phyloP scores from a whole-genome alignment of 1,140 invertebrate species.

The Akabosia matsudoensis region DNA sequence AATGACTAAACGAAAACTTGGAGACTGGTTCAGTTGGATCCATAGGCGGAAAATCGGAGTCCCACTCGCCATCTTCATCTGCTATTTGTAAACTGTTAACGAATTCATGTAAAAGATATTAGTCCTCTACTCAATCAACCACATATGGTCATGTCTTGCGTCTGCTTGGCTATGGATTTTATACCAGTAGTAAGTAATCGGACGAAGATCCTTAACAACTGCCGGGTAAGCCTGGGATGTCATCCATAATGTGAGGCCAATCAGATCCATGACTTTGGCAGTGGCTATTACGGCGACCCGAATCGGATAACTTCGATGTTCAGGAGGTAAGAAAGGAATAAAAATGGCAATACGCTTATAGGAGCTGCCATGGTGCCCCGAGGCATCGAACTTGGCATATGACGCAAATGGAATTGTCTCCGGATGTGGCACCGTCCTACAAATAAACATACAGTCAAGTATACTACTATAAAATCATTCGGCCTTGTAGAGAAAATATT shows the following conservation, averaged over 20 bases:
- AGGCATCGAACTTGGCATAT: constrained; percentile 88
- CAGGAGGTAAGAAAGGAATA: constrained; percentile 76
- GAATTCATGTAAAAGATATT: not conserved
- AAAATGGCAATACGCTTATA: constrained; percentile 61
- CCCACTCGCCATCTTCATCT: constrained; percentile 95
- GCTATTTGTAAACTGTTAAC: constrained; percentile 75
- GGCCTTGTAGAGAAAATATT: not conserved
- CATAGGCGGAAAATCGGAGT: constrained; percentile 86
- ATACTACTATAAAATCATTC: not conserved
- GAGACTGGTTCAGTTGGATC: constrained; percentile 80
- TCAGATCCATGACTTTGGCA: constrained; percentile 86
- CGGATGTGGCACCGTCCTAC: constrained; percentile 42
- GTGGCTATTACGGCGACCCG: constrained; percentile 72
- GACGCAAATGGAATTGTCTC: constrained; percentile 37
- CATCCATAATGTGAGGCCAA: constrained; percentile 87
- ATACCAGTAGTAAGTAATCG: constrained; percentile 50
- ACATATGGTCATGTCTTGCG: constrained; percentile 7
- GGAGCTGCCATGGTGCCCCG: constrained; percentile 47
- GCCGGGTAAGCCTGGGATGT: constrained; percentile 51
- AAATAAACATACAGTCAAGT: not conserved
- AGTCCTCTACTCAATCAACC: no score
- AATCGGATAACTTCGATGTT: constrained; percentile 78
- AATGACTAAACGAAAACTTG: constrained; percentile 86
- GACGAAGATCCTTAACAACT: constrained; percentile 49
- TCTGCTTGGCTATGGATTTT: constrained; percentile 37